Evolutionary conservation across 2,888 invertebrate genomes (phyloP), one percentile per base, ranked within the genome.

Genomic region (Fragum sueziense): DNA sequence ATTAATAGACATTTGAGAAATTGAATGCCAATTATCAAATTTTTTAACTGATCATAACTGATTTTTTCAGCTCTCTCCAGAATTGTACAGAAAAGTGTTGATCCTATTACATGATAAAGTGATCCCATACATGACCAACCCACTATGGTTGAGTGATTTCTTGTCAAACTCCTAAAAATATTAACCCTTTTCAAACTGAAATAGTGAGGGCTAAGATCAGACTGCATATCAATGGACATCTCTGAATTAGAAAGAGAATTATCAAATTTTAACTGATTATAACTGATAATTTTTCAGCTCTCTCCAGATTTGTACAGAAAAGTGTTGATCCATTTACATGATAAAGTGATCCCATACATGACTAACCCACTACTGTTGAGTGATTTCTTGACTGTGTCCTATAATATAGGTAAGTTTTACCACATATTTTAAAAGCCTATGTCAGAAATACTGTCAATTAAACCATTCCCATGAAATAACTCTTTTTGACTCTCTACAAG

Each of bases 311-410:
- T 95, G 62, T 97, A 97, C 90, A 96, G 96, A 75, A 96, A 96
- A 87, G 95, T 97, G 72, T 94, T 98, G 57, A 94, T 97, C 81
- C 95, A 97, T 72, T 94, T 99, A 17, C 95, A 98, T 70, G 97
- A 98, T 92, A 95, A 96, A 73, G 95, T 98, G 33, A 94, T 98
- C 94, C 95, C 96, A 25, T 95, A 97, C 93, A 94, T 98, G 86
- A 95, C 95, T 52, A 96, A 96, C 88, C 98, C 98, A 14, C 94
- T 97, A 73, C 94, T 97, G 80, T 95, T 98, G 87, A 97, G 97
- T 1, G 98, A 98, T 92, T 98, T 98, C 94, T 95, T 99, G 29
- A 97, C 97, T 95, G 96, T 97, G 90, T 97, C 97, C 0, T 95
- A 98, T 85, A 96, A 97, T 91, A 95, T 96, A 65, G 96, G 96